phyloP scores from a whole-genome alignment of 1,140 invertebrate species.

The Aricia agestis region DNA sequence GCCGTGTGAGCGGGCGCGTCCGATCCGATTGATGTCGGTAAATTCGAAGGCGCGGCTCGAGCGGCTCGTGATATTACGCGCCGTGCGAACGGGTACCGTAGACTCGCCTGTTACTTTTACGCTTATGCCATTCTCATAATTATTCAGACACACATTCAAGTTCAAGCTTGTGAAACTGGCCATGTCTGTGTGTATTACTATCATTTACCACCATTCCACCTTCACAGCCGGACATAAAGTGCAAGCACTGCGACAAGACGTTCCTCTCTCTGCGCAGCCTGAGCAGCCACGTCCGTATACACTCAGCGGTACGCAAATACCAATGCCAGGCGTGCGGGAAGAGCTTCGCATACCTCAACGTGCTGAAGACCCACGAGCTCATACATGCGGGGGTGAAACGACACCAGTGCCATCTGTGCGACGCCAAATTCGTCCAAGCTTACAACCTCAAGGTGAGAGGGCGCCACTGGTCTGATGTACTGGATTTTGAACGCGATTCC shows the following conservation, averaged over 20 bases:
- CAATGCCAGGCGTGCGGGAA: slow-evolving; percentile 87
- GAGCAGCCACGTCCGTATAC: slow-evolving; percentile 84
- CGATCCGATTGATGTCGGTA: too few species aligned
- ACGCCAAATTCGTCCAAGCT: slow-evolving; percentile 67
- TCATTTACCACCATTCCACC: too few species aligned
- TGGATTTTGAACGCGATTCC: not conserved
- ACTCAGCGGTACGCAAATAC: slow-evolving; percentile 88
- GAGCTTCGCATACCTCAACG: slow-evolving; percentile 77
- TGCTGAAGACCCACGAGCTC: slow-evolving; percentile 71
- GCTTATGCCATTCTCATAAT: too few species aligned
- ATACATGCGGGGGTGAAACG: slow-evolving; percentile 68
- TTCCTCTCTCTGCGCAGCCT: slow-evolving; percentile 63
- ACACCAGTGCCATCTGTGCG: slow-evolving; percentile 68
- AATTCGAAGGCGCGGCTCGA: too few species aligned
- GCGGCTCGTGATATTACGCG: too few species aligned
- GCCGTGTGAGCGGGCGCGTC: too few species aligned
- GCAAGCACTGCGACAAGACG: slow-evolving; percentile 67
- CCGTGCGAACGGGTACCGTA: too few species aligned
- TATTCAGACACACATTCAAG: too few species aligned
- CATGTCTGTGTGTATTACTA: too few species aligned
- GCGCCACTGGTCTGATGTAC: not conserved
- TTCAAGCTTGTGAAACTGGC: too few species aligned
- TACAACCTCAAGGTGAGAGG: slow-evolving; percentile 60
- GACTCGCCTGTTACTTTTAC: too few species aligned
- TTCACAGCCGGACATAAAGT: slow-evolving; percentile 70